phyloP scores from a whole-genome alignment of 2,888 invertebrate species.

The Cosmia pyralina region DNA sequence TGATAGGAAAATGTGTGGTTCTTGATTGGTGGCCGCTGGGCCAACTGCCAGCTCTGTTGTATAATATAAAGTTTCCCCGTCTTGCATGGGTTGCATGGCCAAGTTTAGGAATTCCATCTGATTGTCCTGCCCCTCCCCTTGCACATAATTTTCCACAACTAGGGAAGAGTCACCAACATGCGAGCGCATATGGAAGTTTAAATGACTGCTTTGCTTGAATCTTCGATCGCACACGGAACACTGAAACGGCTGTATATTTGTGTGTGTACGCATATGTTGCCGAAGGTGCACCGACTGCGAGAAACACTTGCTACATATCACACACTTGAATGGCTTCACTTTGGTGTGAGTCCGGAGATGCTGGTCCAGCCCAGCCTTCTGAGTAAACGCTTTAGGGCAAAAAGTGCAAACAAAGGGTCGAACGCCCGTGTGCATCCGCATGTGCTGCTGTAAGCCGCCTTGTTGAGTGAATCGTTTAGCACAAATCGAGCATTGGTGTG shows the following conservation, averaged over 20 bases:
- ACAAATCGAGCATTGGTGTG: slow-evolving; percentile 84
- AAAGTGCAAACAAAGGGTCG: slow-evolving; percentile 84
- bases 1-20: slow-evolving; percentile 59
- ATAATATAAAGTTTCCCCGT: slow-evolving; percentile 84
- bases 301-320: slow-evolving; percentile 85
- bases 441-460: slow-evolving; percentile 86
- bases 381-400: slow-evolving; percentile 86
- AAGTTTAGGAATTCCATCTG: slow-evolving; percentile 80
- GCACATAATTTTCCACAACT: slow-evolving; percentile 74
- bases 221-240: slow-evolving; percentile 82
- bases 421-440: slow-evolving; percentile 87
- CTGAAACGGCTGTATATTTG: slow-evolving; percentile 87
- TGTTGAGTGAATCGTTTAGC: slow-evolving; percentile 86
- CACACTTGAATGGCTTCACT: slow-evolving; percentile 86
- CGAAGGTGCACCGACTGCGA: slow-evolving; percentile 87
- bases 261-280: slow-evolving; percentile 88
- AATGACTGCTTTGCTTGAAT: slow-evolving; percentile 87
- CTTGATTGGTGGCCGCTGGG: slow-evolving; percentile 57
- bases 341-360: slow-evolving; percentile 87
- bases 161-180: slow-evolving; percentile 77
- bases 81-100: slow-evolving; percentile 81
- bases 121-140: slow-evolving; percentile 69
- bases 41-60: slow-evolving; percentile 77
- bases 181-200: slow-evolving; percentile 87
- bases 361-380: slow-evolving; percentile 87